Conservation (phyloP, 2,113 vertebrate genomes). For the Cyanoderma ruficeps region DNA sequence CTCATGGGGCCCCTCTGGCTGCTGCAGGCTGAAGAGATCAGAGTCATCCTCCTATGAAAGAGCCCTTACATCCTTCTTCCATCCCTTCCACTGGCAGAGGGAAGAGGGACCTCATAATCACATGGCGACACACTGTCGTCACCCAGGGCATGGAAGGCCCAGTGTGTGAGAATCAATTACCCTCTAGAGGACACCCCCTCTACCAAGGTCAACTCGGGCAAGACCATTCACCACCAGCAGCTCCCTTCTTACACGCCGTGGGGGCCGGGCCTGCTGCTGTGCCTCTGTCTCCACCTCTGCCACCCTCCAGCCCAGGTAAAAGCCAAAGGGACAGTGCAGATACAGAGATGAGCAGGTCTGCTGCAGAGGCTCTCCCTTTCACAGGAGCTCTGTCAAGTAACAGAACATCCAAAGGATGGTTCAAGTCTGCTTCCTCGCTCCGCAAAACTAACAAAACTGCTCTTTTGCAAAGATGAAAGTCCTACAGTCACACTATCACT, state of each 20-base stretch:
- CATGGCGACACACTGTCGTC: not conserved
- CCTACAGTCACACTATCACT: not conserved
- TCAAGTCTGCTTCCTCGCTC: not conserved
- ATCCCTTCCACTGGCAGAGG: not conserved
- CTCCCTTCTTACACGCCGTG: not conserved
- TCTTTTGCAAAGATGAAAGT: not conserved
- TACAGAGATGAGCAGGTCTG: not conserved
- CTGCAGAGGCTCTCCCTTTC: not conserved
- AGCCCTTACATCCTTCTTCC: not conserved
- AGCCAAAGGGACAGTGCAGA: not conserved
- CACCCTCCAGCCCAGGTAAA: not conserved
- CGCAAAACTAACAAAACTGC: not conserved
- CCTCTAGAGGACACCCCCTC: not conserved
- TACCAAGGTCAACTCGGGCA: accelerated
- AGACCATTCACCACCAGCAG: not conserved
- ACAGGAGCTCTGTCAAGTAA: accelerated
- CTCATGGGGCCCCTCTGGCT: not conserved
- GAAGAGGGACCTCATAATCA: not conserved
- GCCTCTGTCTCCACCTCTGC: not conserved
- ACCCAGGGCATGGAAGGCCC: not conserved
- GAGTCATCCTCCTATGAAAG: not conserved
- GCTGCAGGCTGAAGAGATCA: not conserved
- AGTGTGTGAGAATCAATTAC: not conserved
- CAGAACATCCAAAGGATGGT: not conserved
- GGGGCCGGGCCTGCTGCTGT: not conserved